Conservation (phyloP, 2,797 vertebrate genomes). For the Platalea minor region DNA sequence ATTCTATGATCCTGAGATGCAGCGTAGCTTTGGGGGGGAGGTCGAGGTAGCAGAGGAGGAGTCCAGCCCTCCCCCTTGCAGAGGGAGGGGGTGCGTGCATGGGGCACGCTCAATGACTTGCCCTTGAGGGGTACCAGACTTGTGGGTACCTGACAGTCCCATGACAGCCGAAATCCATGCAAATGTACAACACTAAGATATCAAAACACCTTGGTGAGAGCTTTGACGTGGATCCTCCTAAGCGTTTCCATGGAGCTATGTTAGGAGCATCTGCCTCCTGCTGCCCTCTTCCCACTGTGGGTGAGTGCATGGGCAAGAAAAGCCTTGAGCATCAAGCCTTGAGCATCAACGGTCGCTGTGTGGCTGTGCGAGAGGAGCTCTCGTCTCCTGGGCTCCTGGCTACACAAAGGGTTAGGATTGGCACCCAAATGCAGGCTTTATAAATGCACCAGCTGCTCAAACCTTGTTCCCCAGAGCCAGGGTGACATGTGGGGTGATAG, state of each 20-base stretch:
- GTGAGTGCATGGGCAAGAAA: fast-evolving
- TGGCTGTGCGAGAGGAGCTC: not conserved
- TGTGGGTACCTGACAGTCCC: not conserved
- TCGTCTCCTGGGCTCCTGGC: not conserved
- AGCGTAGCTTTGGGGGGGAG: not conserved
- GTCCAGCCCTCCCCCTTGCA: not conserved
- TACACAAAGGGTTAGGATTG: fast-evolving
- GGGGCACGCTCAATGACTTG: too few species aligned
- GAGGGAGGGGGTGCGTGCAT: fast-evolving
- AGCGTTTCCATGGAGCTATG: not conserved
- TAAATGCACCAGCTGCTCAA: not conserved
- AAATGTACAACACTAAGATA: fast-evolving
- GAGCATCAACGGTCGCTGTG: fast-evolving
- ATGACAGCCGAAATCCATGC: not conserved
- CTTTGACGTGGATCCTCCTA: not conserved
- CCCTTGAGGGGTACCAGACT: not conserved
- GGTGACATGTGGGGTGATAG: fast-evolving
- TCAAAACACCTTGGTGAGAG: not conserved
- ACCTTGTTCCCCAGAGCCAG: not conserved
- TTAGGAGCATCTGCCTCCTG: not conserved
- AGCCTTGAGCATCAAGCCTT: not conserved
- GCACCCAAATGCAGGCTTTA: not conserved
- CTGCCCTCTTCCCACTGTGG: too few species aligned
- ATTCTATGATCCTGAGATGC: not conserved
- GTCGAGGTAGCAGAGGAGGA: not conserved